These are phyloP conservation scores for Stratiolaelaps scimitus DNA, from an alignment of 1,140 invertebrate genomes.

Conservation along the genomic window DNA sequence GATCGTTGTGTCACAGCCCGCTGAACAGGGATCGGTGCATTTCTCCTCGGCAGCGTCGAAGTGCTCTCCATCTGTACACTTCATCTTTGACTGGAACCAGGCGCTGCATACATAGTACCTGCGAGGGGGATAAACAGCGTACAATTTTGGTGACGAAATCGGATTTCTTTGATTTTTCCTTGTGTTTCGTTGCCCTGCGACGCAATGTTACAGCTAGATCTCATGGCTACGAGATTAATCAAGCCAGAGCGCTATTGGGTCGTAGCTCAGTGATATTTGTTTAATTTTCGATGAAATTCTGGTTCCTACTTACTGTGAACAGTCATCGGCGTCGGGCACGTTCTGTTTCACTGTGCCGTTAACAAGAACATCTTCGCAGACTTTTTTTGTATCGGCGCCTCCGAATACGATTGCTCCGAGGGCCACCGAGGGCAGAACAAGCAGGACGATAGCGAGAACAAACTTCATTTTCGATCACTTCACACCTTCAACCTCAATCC, in stretches of 20 bases:
- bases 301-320: slow-evolving; percentile 4
- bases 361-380: background rate
- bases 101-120: slow-evolving; percentile 8
- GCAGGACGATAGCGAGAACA: background rate
- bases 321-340: background rate
- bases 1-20: background rate
- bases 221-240: background rate
- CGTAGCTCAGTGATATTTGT: background rate
- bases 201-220: background rate
- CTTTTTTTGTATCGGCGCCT: background rate
- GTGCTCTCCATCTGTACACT: background rate
- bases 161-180: background rate
- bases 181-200: background rate
- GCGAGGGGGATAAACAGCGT: background rate
- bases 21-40: slow-evolving; percentile 3
- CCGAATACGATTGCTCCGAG: slow-evolving; percentile 2
- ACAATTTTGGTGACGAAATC: background rate
- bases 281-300: background rate
- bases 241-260: background rate
- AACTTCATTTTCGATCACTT: no score
- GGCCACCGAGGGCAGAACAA: slow-evolving; percentile 5
- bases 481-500: no score
- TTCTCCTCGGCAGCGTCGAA: background rate
- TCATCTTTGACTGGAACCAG: slow-evolving; percentile 12
- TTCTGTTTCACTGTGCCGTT: background rate